Evolutionary conservation across 2,113 vertebrate genomes (phyloP), one percentile per base, ranked within the genome.

Genomic region (Bujurquina vittata): DNA sequence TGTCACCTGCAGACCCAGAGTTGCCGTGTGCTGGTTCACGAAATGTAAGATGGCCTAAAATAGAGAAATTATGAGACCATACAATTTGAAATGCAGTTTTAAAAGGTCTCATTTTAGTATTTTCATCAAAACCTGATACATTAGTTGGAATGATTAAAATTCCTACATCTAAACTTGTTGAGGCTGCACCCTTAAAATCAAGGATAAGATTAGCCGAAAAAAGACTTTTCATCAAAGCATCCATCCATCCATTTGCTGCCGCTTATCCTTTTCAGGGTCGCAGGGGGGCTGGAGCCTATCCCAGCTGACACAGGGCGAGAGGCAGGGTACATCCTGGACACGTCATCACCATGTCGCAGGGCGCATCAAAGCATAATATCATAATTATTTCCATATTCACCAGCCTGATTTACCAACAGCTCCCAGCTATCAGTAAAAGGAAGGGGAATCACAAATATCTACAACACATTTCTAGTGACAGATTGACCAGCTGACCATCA

Each of bases 1-100:
- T 43, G 91, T 92, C 91, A 98, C 97, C 0, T 94, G 95, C 78
- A 99, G 89, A 78, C 97, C 97, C 85, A 99, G 79, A 69, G 90
- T 75, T 23, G 87, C 93, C 89, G 99, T 79, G 4, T 96, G 96
- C 91, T 95, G 95, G 95, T 98, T 97, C 80, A 97, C 96, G 75
- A 99, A 99, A 49, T 95, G 94, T 82, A 98, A 23, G n/a, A 99
- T 93, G 14, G 95, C 96, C 98, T 99, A 65, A 81, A 91, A 85
- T 52, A 14, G 23, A 79, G 35, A 80, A 59, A 35, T 29, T 15
- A 78, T 26, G 31, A 60, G 54, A 60, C 72, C 18, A 33, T 9
- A 43, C 3, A 82, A 29, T 20, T 7, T 18, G 3, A 61, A 81
- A 76, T 62, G 43, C 7, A 59, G 17, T 8, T 23, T 59, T 23